Evolutionary conservation across 2,113 vertebrate species (phyloP).

Genomic region (Lathamus discolor): DNA sequence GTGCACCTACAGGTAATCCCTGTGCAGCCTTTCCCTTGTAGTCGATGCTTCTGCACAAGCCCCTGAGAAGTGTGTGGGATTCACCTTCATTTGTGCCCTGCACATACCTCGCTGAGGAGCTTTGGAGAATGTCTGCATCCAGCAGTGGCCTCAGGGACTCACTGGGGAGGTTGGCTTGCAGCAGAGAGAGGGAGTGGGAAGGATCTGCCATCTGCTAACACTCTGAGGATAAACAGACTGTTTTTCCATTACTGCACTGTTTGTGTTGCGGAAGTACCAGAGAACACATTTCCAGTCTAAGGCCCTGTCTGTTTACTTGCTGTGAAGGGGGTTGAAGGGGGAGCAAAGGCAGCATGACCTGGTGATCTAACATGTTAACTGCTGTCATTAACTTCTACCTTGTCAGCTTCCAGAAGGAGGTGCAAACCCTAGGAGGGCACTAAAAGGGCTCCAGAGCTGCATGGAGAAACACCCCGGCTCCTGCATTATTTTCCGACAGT

Average conservation of each 20-base stretch:
- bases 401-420: background rate
- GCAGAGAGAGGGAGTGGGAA: background rate
- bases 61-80: fast-evolving
- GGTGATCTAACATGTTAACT: background rate
- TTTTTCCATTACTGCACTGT: slow-evolving; percentile 57
- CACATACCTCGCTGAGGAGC: fast-evolving
- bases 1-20: background rate
- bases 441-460: background rate
- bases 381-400: slow-evolving; percentile 20
- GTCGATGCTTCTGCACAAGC: background rate
- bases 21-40: background rate
- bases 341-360: slow-evolving; percentile 21
- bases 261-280: slow-evolving; percentile 42
- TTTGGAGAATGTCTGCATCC: background rate
- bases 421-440: background rate
- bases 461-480: background rate
- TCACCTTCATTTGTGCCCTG: fast-evolving
- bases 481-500: background rate
- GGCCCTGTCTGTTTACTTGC: slow-evolving; percentile 23
- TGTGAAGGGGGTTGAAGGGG: background rate
- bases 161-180: background rate
- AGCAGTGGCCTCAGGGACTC: fast-evolving
- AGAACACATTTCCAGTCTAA: slow-evolving; percentile 30
- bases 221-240: slow-evolving; percentile 49
- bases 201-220: slow-evolving; percentile 45